Conservation (phyloP, 2,888 invertebrate species). For the Coleophora deauratella region DNA sequence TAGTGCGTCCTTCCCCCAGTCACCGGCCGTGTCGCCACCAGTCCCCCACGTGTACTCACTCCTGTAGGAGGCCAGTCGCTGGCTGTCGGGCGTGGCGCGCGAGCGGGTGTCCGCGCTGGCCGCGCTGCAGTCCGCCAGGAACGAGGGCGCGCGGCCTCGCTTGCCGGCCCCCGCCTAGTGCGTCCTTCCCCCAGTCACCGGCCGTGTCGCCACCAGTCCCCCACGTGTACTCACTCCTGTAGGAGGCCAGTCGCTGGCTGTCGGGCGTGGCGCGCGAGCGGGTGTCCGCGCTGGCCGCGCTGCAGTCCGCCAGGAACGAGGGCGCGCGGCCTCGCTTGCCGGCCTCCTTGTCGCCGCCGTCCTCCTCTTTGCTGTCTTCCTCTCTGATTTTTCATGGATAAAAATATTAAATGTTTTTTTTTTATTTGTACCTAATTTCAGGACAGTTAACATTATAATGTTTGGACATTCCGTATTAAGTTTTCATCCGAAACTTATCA, state of each 20-base stretch:
- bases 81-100: constrained; percentile 48
- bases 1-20: no score
- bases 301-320: constrained; percentile 41
- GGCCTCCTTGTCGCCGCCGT: constrained; percentile 25
- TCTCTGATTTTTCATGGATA: constrained; percentile 23
- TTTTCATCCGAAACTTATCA: no score
- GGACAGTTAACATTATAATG: no score
- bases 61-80: no score
- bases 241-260: constrained; percentile 33
- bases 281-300: constrained; percentile 41
- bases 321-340: constrained; percentile 31
- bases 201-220: constrained; percentile 30
- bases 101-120: constrained; percentile 46
- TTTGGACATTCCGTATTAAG: no score
- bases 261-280: constrained; percentile 51
- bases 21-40: neutral
- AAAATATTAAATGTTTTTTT: no score
- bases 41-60: no score
- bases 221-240: constrained; percentile 34
- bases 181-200: no score
- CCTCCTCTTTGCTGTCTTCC: constrained; percentile 30
- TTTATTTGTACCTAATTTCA: no score
- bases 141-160: no score
- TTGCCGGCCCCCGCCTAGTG: no score
- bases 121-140: constrained; percentile 23